Evolutionary conservation across 2,888 invertebrate species (phyloP), one percentile per base, ranked within the genome.

Genomic region (Tortricodes alternella): DNA sequence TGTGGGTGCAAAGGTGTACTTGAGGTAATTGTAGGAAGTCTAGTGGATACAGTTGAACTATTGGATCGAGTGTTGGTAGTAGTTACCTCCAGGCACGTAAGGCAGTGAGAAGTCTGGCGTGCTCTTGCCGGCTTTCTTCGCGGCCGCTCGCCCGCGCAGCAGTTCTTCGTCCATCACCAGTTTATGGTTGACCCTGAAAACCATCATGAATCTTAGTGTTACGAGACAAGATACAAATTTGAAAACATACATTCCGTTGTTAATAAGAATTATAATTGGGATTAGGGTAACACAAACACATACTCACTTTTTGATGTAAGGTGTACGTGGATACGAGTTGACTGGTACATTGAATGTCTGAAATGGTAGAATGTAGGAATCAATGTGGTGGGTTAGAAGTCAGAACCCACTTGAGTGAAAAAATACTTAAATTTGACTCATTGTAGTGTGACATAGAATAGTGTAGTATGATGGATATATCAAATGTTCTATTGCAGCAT

Each of bases 71-170:
- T 5, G 32, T 32, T 32, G 5, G 1, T 9, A 9, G 39, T 7
- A 43, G 64, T 71, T 81, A 92, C 93, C 93, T 80, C 93, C 93
- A 4, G 93, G 92, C 18, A 94, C 89, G 68, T 92, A 92, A 0
- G 94, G 94, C 60, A 94, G 76, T 0, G 89, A 91, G 57, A 94
- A 91, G 58, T 93, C 92, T 1, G 91, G 91, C 0, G 74, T 61
- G 84, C 85, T 43, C 69, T 87, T 90, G 38, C 55, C 66, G 21
- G 65, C 65, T 61, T 84, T 89, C 73, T 85, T 90, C 34, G 72
- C 72, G 1, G 63, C 69, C 3, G 74, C 78, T 1, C 85, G 76
- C 1, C 85, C 85, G 0, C 84, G 74, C 0, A 88, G 62, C 55
- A 88, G 27, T 3, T 86, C 85, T 11, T 89, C 88, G 35, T 89